Conservation (phyloP, 2,113 vertebrate genomes). For the Jacana jacana region DNA sequence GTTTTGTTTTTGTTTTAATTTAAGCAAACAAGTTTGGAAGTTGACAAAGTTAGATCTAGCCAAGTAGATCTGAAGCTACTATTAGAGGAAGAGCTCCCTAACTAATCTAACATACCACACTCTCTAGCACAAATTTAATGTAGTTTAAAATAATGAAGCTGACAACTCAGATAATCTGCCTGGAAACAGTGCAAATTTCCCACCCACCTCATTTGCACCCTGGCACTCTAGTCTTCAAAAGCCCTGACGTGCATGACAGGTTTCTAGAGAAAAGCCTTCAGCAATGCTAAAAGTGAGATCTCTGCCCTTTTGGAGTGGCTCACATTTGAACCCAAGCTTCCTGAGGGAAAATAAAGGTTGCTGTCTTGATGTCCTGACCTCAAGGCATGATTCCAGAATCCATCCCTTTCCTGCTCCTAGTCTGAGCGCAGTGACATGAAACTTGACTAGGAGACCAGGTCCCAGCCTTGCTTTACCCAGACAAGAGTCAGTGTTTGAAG, state of each 20-base stretch:
- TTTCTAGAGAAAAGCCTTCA: constrained; percentile 21
- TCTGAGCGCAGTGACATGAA: neutral
- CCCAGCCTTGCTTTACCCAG: neutral
- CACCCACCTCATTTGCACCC: constrained; percentile 54
- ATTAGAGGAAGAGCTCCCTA: constrained; percentile 7
- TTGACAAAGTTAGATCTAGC: neutral
- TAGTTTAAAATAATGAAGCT: constrained; percentile 56
- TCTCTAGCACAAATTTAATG: constrained; percentile 50
- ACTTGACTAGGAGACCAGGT: neutral
- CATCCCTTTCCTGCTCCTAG: neutral
- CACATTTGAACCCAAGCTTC: neutral
- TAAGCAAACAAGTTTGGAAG: neutral
- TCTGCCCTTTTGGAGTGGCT: neutral
- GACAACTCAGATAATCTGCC: constrained; percentile 59
- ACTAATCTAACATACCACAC: neutral
- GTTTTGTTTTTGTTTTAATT: neutral
- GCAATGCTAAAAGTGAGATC: constrained; percentile 3
- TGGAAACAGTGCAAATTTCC: constrained; percentile 56
- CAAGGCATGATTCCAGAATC: neutral
- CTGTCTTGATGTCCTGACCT: neutral
- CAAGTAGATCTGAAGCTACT: neutral
- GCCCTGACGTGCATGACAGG: neutral
- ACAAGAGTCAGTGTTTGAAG: fast-evolving
- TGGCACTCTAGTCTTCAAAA: constrained; percentile 34
- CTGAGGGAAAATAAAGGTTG: neutral